Evolutionary conservation across 2,888 invertebrate species (phyloP).

Genomic region (Limnephilus marmoratus): DNA sequence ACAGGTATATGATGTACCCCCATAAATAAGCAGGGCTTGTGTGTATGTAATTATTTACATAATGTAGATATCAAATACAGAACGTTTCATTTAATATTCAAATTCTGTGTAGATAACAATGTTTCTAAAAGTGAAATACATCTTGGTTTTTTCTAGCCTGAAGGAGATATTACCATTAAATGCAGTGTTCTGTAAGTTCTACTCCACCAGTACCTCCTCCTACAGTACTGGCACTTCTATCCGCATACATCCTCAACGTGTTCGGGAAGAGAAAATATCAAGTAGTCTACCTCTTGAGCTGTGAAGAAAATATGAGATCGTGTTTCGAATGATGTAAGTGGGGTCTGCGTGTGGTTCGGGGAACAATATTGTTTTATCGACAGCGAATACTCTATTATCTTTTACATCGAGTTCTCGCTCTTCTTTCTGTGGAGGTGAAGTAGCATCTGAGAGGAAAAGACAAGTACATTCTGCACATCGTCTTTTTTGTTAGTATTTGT

Average conservation of each 20-base stretch:
- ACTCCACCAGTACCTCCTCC: not conserved
- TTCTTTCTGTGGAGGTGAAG: not conserved
- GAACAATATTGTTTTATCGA: not conserved
- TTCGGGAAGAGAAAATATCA: constrained; percentile 1
- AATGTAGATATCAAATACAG: too few relatives aligned
- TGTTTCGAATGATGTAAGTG: constrained; percentile 24
- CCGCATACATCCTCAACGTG: not conserved
- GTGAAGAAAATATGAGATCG: constrained; percentile 24
- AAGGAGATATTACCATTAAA: not conserved
- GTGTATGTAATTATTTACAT: too few relatives aligned
- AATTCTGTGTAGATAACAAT: not conserved
- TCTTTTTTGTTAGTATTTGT: not conserved
- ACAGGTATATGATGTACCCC: too few relatives aligned
- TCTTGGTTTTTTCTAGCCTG: not conserved
- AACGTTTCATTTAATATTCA: too few relatives aligned
- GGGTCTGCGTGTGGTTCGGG: not conserved
- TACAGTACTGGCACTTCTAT: not conserved
- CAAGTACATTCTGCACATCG: not conserved
- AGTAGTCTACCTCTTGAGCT: constrained; percentile 8
- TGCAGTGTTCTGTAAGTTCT: not conserved
- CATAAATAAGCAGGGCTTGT: too few relatives aligned
- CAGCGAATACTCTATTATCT: not conserved
- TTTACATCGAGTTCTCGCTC: not conserved
- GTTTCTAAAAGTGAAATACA: not conserved
- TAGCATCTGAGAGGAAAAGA: not conserved